phyloP scores from a whole-genome alignment of 1,140 invertebrate species.

The Diorhabda sublineata region DNA sequence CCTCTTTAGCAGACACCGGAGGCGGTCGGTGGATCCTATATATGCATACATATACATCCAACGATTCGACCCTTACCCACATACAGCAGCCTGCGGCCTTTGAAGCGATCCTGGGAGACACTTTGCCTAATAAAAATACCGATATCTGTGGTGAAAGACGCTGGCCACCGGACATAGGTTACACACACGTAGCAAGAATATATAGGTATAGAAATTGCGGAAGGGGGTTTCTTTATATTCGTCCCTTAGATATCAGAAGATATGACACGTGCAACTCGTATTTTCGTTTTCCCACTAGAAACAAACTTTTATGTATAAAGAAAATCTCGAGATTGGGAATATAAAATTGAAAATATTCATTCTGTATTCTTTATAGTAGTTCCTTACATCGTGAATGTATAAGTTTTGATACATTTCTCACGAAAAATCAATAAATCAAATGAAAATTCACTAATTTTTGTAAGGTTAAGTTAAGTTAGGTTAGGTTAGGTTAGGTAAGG shows the following conservation, averaged over 20 bases:
- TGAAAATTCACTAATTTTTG: no score
- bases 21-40: background rate
- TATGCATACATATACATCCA: conserved; percentile 13
- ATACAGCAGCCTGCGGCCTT: conserved; percentile 34
- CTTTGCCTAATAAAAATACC: conserved; percentile 44
- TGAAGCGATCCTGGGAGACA: conserved; percentile 37
- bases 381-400: no score
- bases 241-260: background rate
- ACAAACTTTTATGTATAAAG: background rate
- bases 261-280: conserved; percentile 4
- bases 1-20: background rate
- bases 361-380: no score
- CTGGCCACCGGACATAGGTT: conserved; percentile 35
- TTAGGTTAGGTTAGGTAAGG: no score
- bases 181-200: conserved; percentile 28
- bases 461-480: no score
- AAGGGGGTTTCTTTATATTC: conserved; percentile 7
- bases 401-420: no score
- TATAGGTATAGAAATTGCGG: conserved; percentile 8
- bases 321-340: background rate
- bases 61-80: conserved; percentile 16
- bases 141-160: conserved; percentile 30
- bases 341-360: background rate
- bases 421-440: no score
- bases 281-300: conserved; percentile 16